These are phyloP conservation scores for Ernsta delagoae DNA, from an alignment of 2,888 invertebrate genomes.

Conservation along the genomic window DNA sequence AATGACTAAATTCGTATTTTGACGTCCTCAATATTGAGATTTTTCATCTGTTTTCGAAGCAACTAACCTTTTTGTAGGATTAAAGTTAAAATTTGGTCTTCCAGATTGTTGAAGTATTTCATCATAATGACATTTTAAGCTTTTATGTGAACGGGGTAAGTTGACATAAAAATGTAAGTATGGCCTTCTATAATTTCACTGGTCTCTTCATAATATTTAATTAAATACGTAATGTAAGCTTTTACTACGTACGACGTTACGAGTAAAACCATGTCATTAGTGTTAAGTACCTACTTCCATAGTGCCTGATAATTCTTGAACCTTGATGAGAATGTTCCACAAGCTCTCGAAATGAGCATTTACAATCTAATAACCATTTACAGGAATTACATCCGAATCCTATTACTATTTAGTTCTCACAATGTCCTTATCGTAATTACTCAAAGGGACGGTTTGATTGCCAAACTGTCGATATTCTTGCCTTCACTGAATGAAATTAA, in stretches of 20 bases:
- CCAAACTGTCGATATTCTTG: not conserved
- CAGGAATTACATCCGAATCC: not conserved
- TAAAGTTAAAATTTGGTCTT: too few species aligned
- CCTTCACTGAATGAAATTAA: not conserved
- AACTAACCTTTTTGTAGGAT: too few species aligned
- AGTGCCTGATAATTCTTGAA: constrained; percentile 6
- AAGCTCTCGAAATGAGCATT: not conserved
- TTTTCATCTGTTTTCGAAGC: too few species aligned
- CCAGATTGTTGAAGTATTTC: too few species aligned
- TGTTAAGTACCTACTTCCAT: not conserved
- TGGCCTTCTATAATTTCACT: too few species aligned
- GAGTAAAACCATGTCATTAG: not conserved
- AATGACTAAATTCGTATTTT: too few species aligned
- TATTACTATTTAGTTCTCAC: not conserved
- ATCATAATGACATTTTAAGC: too few species aligned
- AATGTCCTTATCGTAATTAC: not conserved
- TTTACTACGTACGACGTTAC: not conserved
- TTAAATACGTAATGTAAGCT: not conserved
- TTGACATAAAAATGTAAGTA: too few species aligned
- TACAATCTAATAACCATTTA: not conserved
- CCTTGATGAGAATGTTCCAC: not conserved
- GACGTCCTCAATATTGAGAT: too few species aligned
- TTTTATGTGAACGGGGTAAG: too few species aligned
- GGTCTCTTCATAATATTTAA: too few species aligned
- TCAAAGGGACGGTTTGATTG: not conserved